A percentile compares a stretch with the other conserved stretches of the same genome.
Conservation (phyloP, 1,140 invertebrate genomes). For the Elymnias hypermnestra region DNA sequence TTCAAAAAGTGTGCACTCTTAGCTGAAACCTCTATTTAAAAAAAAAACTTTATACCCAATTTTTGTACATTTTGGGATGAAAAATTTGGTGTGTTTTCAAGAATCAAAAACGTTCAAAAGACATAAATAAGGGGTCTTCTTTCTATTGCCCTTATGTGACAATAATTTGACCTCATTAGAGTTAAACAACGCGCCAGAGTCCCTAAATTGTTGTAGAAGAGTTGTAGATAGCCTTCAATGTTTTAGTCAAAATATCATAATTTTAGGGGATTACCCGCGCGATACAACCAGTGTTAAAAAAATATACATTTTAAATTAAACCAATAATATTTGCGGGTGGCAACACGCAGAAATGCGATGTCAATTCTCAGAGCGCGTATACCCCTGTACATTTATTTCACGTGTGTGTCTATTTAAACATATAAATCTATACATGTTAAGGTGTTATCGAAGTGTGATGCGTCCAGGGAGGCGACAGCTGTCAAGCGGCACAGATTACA, state of each 20-base stretch:
- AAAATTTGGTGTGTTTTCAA: no score
- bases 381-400: slow-evolving; percentile 50
- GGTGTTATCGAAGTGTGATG: slow-evolving; percentile 56
- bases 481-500: slow-evolving; percentile 44
- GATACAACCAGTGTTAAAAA: no score
- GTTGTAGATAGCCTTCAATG: slow-evolving; percentile 39
- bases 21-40: no score
- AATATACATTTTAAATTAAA: no score
- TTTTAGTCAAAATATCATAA: slow-evolving; percentile 35
- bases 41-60: no score
- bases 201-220: slow-evolving; percentile 18
- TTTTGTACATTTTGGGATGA: no score
- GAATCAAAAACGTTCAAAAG: not conserved
- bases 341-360: slow-evolving; percentile 46
- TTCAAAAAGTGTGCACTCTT: no score
- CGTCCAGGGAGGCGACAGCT: slow-evolving; percentile 63
- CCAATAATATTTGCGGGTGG: slow-evolving; percentile 40
- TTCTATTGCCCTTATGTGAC: slow-evolving; percentile 2
- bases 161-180: slow-evolving; percentile 25
- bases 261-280: slow-evolving; percentile 19
- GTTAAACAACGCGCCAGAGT: slow-evolving; percentile 16
- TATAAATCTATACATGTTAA: slow-evolving; percentile 63
- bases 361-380: slow-evolving; percentile 62
- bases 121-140: not conserved
- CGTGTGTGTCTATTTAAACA: slow-evolving; percentile 58